These are phyloP conservation scores for Phymastichus coffea DNA, from an alignment of 1,140 invertebrate genomes.

Conservation along the genomic window DNA sequence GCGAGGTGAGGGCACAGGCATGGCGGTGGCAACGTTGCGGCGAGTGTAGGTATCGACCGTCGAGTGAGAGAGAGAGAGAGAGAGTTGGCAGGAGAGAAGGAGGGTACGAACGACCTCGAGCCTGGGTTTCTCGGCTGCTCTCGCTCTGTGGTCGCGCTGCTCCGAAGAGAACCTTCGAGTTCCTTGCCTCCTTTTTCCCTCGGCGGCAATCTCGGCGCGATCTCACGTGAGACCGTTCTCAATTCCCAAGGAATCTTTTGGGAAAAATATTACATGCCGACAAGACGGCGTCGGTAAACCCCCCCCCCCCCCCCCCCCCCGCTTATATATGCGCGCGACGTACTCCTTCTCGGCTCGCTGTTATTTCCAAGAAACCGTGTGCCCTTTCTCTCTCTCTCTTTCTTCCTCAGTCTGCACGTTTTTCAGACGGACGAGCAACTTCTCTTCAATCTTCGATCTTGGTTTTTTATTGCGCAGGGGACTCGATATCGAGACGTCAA, in stretches of 20 bases:
- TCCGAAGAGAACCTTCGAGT: conserved; percentile 2
- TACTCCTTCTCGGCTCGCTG: neutral
- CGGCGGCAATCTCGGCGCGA: conserved; percentile 21
- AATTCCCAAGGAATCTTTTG: conserved; percentile 29
- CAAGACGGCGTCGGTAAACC: no score
- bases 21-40: no score
- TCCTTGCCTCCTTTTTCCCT: conserved; percentile 28
- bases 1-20: no score
- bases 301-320: no score
- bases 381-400: no score
- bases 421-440: neutral
- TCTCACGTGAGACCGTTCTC: conserved; percentile 21
- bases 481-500: no score
- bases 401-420: neutral
- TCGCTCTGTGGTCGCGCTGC: no score
- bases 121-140: no score
- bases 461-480: no score
- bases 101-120: conserved; percentile 36
- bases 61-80: neutral
- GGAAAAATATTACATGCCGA: conserved; percentile 19
- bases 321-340: no score
- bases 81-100: neutral
- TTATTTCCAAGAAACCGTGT: no score
- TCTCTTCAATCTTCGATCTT: neutral
- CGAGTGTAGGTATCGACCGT: no score